Conservation (phyloP, 2,888 invertebrate genomes). For the Loripinus fragilis region DNA sequence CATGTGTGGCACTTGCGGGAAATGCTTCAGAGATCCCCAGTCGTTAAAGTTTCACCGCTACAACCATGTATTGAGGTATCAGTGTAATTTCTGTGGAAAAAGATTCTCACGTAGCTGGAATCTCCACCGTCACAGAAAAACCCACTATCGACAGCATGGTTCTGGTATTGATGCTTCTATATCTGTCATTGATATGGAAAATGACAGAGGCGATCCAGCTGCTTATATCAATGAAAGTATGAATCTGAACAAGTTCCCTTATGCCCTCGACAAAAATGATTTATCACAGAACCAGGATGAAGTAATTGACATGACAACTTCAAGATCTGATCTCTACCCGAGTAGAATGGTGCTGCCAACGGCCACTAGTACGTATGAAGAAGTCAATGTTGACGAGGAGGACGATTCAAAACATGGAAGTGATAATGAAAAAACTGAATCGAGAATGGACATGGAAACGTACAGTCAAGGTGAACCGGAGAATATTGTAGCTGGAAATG, state of each 20-base stretch:
- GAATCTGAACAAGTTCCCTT: conserved; percentile 6
- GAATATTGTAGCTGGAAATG: not conserved
- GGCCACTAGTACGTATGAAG: conserved; percentile 7
- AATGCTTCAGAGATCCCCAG: conserved; percentile 66
- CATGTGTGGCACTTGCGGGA: conserved; percentile 68
- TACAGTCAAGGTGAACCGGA: not conserved
- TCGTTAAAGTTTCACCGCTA: conserved; percentile 68
- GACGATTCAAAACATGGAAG: not conserved
- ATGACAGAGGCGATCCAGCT: conserved; percentile 41
- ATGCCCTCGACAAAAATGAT: not conserved
- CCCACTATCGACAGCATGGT: conserved; percentile 61
- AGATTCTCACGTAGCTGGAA: conserved; percentile 69
- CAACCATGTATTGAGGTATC: conserved; percentile 66
- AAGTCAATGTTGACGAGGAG: not conserved
- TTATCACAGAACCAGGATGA: conserved; percentile 2
- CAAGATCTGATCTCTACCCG: not conserved
- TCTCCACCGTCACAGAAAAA: conserved; percentile 66
- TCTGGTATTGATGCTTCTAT: conserved; percentile 39
- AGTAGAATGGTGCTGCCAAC: conserved; percentile 11
- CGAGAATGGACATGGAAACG: not conserved
- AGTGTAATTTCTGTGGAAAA: conserved; percentile 68
- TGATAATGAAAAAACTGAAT: not conserved
- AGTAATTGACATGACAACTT: conserved; percentile 6
- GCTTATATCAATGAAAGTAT: conserved; percentile 22
- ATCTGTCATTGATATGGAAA: conserved; percentile 54